Conservation (phyloP, 2,888 invertebrate genomes). For the Pharmacophagus antenor region DNA sequence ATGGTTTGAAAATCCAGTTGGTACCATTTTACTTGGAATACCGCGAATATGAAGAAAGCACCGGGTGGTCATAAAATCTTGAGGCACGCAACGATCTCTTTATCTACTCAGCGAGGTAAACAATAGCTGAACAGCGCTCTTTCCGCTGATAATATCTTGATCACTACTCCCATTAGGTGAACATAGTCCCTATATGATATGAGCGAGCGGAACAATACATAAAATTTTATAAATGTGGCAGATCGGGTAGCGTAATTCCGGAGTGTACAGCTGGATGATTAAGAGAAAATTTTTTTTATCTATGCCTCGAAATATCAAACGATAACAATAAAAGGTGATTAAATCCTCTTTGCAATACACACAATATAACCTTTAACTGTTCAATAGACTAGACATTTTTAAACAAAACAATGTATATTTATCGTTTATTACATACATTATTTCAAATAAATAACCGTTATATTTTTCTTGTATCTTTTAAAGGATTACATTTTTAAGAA, state of each 20-base stretch:
- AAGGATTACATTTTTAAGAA: no score
- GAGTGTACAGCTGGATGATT: slow-evolving; percentile 23
- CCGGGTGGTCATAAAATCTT: slow-evolving; percentile 45
- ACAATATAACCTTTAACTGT: no score
- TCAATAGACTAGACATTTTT: no score
- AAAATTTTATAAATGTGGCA: slow-evolving; percentile 19
- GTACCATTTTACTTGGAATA: background rate
- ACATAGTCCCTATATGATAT: slow-evolving; percentile 31
- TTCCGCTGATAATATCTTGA: slow-evolving; percentile 52
- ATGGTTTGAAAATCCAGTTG: background rate
- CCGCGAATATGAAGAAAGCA: slow-evolving; percentile 35
- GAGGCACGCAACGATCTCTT: slow-evolving; percentile 63
- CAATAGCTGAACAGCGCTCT: slow-evolving; percentile 51
- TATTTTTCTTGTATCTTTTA: no score
- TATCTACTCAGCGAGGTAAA: slow-evolving; percentile 51
- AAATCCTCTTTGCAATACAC: no score
- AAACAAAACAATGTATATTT: no score
- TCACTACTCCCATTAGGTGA: slow-evolving; percentile 42
- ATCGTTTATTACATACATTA: no score
- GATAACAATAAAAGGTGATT: no score
- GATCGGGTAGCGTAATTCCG: slow-evolving; percentile 35
- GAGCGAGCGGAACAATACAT: slow-evolving; percentile 20
- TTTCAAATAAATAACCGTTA: no score
- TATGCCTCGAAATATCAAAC: background rate
- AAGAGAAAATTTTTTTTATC: background rate